These are phyloP conservation scores for Cantharis lateralis DNA, from an alignment of 2,888 invertebrate genomes.

Conservation along the genomic window DNA sequence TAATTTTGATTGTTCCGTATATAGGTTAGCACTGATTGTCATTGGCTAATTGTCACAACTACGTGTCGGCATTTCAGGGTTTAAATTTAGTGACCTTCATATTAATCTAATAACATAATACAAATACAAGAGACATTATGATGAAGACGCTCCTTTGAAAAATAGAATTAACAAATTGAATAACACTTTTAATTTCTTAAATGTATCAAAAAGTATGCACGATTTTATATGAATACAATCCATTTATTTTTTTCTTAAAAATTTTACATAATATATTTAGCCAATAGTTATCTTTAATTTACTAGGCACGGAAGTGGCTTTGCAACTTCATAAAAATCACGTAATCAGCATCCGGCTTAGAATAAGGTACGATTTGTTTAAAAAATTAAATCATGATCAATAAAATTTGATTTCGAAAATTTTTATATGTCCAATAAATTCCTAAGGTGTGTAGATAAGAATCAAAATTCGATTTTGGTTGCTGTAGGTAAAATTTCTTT, in stretches of 20 bases:
- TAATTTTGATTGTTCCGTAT: slow-evolving; percentile 12
- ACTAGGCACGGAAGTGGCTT: not conserved
- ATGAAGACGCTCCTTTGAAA: not conserved
- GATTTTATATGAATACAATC: not conserved
- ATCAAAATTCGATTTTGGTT: not conserved
- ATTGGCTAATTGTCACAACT: slow-evolving; percentile 22
- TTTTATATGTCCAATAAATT: not conserved
- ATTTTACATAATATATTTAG: not conserved
- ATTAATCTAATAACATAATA: not conserved
- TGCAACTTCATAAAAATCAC: not conserved
- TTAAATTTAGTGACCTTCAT: slow-evolving; percentile 29
- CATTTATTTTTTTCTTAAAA: not conserved
- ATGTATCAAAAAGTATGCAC: not conserved
- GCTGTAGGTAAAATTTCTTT: not conserved
- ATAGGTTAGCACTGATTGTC: slow-evolving; percentile 22
- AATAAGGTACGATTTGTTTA: not conserved
- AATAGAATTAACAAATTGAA: not conserved
- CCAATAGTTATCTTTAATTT: not conserved
- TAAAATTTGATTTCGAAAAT: not conserved
- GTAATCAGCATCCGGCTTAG: not conserved
- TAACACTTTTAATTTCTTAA: not conserved
- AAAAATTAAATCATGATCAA: not conserved
- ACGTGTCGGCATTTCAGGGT: slow-evolving; percentile 29
- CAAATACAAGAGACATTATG: not conserved
- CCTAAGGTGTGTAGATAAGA: not conserved